Percentiles rank a stretch among this genome's conserved stretches.
Conservation (phyloP, 1,140 invertebrate genomes). For the Diabrotica undecimpunctata region DNA sequence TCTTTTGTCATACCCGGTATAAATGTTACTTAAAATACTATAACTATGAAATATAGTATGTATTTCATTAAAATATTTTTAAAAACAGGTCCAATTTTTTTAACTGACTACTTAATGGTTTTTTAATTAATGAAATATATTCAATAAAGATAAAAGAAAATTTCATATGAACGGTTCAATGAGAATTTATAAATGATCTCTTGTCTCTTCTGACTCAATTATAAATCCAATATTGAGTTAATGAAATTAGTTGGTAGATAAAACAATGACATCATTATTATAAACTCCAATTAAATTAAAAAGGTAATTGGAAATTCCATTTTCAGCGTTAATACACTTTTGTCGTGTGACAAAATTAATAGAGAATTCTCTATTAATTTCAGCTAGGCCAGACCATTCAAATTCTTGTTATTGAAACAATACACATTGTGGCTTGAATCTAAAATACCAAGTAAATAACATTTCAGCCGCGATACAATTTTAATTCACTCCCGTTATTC, state of each 20-base stretch:
- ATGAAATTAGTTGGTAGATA: conserved; percentile 1
- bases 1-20: too few relatives aligned
- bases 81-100: too few relatives aligned
- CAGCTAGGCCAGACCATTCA: conserved; percentile 26
- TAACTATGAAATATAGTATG: too few relatives aligned
- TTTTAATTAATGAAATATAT: neutral
- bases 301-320: conserved; percentile 21
- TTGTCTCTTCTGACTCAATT: neutral
- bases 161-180: neutral
- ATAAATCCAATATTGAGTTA: conserved; percentile 6
- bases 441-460: conserved; percentile 36
- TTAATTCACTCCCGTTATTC: conserved; percentile 12
- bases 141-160: neutral
- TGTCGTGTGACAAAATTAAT: conserved; percentile 20
- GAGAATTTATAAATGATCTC: neutral
- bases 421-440: conserved; percentile 26
- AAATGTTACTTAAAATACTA: too few relatives aligned
- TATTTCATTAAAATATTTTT: too few relatives aligned
- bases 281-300: conserved; percentile 10
- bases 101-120: too few relatives aligned
- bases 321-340: conserved; percentile 10
- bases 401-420: conserved; percentile 33
- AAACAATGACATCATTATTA: conserved; percentile 10
- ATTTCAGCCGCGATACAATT: conserved; percentile 24
- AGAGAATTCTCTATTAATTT: conserved; percentile 34